phyloP scores from a whole-genome alignment of 2,888 invertebrate genomes.

The Cheilosia scutellata region DNA sequence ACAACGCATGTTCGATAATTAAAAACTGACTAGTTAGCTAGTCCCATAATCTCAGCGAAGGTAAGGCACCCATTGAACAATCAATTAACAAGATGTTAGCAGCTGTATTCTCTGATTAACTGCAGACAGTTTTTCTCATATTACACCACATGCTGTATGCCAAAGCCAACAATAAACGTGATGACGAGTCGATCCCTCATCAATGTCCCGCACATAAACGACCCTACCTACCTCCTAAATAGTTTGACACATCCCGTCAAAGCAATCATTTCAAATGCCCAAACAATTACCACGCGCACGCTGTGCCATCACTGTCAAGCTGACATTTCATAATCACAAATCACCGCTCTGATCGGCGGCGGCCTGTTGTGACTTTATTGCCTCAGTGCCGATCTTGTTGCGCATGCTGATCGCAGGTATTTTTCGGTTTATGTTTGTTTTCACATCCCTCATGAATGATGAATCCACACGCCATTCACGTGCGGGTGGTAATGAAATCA shows the following conservation, averaged over 20 bases:
- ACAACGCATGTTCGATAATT: not conserved
- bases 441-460: slow-evolving; percentile 34
- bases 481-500: slow-evolving; percentile 72
- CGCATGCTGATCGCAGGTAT: slow-evolving; percentile 57
- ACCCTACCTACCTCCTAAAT: slow-evolving; percentile 60
- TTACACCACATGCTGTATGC: slow-evolving; percentile 36
- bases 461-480: slow-evolving; percentile 50
- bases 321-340: slow-evolving; percentile 68
- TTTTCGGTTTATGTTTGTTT: slow-evolving; percentile 56
- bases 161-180: slow-evolving; percentile 32
- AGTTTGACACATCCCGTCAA: slow-evolving; percentile 72
- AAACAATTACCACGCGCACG: slow-evolving; percentile 65
- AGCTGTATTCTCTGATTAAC: not conserved
- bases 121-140: not conserved
- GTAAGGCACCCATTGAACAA: not conserved
- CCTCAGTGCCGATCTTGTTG: slow-evolving; percentile 62
- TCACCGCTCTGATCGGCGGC: slow-evolving; percentile 40
- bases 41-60: not conserved
- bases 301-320: slow-evolving; percentile 72
- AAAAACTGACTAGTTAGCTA: not conserved
- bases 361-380: slow-evolving; percentile 65
- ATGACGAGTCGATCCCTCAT: slow-evolving; percentile 50
- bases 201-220: slow-evolving; percentile 31
- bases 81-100: slow-evolving; percentile 30
- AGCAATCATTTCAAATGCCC: slow-evolving; percentile 61